Evolutionary conservation across 1,140 invertebrate genomes (phyloP).

Genomic region (Pristionchus pacificus): DNA sequence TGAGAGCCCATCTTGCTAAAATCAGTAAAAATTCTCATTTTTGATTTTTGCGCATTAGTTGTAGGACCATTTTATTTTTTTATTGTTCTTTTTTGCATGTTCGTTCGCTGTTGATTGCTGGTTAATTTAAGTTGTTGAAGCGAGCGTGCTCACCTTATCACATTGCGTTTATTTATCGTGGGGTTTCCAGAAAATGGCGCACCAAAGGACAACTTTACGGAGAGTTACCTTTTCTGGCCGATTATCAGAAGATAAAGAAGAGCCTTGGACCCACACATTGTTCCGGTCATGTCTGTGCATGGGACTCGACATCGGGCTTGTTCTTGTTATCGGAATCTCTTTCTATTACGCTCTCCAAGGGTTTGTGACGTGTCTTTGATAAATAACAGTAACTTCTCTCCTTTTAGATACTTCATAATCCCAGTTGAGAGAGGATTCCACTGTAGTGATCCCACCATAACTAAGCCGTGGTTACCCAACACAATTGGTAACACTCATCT

Average conservation of each 20-base stretch:
- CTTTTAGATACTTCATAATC: constrained; percentile 18
- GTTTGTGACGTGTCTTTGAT: neutral
- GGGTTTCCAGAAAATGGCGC: neutral
- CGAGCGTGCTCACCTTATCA: no score
- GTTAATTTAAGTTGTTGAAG: no score
- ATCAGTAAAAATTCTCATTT: no score
- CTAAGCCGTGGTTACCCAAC: constrained; percentile 36
- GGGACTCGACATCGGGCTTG: neutral
- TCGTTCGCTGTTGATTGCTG: no score
- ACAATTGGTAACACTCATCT: constrained; percentile 30
- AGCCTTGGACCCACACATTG: neutral
- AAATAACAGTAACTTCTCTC: neutral
- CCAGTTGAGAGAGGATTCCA: constrained; percentile 26
- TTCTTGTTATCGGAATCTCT: neutral
- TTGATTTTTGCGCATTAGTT: no score
- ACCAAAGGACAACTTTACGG: neutral
- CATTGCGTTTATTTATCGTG: no score
- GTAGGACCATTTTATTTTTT: neutral
- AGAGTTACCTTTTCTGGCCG: neutral
- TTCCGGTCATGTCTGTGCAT: neutral
- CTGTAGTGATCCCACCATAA: constrained; percentile 29
- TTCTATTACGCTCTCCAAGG: neutral
- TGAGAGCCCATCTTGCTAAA: no score
- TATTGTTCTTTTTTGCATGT: neutral
- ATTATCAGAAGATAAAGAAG: neutral